Evolutionary conservation across 2,888 invertebrate species (phyloP).

Genomic region (Dermolepida albohirtum): DNA sequence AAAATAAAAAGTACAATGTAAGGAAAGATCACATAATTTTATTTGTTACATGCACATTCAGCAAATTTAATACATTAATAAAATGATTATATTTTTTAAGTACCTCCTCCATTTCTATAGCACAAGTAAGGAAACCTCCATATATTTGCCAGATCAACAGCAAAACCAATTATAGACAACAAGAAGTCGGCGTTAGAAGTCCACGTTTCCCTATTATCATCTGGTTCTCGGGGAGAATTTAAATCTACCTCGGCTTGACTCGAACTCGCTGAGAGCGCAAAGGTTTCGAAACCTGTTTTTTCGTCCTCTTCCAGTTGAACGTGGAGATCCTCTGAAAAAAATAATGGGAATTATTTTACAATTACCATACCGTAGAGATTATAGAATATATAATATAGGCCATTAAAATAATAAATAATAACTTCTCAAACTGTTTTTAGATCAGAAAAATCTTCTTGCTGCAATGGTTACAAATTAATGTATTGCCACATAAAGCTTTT

Average conservation of each 20-base stretch:
- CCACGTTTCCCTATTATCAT: constrained; percentile 82
- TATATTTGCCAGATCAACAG: constrained; percentile 88
- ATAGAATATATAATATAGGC: too few relatives aligned
- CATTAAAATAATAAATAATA: too few relatives aligned
- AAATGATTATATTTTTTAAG: constrained; percentile 38
- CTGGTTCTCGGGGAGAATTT: constrained; percentile 59
- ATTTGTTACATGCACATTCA: too few relatives aligned
- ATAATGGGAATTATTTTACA: background rate
- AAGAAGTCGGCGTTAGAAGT: constrained; percentile 84
- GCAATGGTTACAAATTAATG: too few relatives aligned
- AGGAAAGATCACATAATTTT: too few relatives aligned
- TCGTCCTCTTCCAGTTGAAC: constrained; percentile 65
- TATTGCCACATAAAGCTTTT: too few relatives aligned
- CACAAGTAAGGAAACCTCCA: constrained; percentile 86
- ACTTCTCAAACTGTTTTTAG: too few relatives aligned
- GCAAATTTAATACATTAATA: too few relatives aligned
- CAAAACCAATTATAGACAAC: constrained; percentile 86
- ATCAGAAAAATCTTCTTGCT: too few relatives aligned
- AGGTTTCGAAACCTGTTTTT: constrained; percentile 61
- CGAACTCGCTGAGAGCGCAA: constrained; percentile 62
- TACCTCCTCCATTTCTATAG: constrained; percentile 83
- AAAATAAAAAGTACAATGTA: too few relatives aligned
- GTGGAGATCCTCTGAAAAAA: constrained; percentile 62
- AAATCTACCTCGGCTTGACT: constrained; percentile 63
- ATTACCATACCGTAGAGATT: too few relatives aligned